These are phyloP conservation scores for Aix galericulata DNA, from an alignment of 2,113 vertebrate genomes.

Conservation along the genomic window DNA sequence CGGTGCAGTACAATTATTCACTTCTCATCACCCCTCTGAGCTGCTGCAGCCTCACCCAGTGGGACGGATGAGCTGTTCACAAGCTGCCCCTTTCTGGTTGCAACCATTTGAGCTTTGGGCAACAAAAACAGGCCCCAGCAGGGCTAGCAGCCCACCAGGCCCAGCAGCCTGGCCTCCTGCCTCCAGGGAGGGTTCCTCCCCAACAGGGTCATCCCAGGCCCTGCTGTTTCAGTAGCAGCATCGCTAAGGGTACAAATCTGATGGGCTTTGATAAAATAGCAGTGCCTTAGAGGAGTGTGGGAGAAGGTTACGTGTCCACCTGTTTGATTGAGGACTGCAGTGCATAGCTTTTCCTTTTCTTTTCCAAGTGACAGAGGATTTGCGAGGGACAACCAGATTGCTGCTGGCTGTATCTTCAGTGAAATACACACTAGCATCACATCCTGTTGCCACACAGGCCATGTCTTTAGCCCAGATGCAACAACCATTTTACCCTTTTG, in stretches of 20 bases:
- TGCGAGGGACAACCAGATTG: background rate
- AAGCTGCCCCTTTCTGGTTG: background rate
- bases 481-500: background rate
- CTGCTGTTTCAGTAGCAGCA: background rate
- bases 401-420: background rate
- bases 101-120: background rate
- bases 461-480: background rate
- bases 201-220: rapidly evolving
- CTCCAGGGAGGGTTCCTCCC: background rate
- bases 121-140: background rate
- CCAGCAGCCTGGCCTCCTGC: background rate
- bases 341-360: background rate
- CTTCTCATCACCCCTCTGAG: background rate
- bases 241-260: background rate
- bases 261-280: background rate
- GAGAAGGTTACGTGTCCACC: rapidly evolving
- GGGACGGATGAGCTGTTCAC: background rate
- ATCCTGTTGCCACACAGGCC: background rate
- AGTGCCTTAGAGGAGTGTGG: background rate
- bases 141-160: background rate
- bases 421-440: background rate
- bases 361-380: background rate
- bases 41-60: background rate
- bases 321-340: background rate
- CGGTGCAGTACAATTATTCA: background rate